Evolutionary conservation across 2,797 vertebrate species (phyloP).

Genomic region (Babyrousa celebensis): DNA sequence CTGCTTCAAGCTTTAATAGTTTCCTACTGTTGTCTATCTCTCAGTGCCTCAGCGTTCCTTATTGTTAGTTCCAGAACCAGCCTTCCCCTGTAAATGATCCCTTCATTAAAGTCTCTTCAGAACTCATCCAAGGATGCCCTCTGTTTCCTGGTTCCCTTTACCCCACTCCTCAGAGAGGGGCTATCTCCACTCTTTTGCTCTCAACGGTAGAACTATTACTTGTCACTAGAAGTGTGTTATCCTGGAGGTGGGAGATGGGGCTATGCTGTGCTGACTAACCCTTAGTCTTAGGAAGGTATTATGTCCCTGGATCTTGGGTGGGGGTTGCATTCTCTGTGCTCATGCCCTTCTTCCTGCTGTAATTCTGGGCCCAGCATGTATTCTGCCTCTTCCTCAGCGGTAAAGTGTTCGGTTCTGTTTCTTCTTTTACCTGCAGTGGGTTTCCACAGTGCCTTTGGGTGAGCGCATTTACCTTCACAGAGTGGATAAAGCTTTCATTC

Average conservation of each 20-base stretch:
- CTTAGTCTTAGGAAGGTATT: background rate
- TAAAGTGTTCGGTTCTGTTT: background rate
- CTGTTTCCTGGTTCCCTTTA: constrained; percentile 11
- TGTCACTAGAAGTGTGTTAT: constrained; percentile 20
- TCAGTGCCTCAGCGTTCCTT: background rate
- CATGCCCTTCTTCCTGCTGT: background rate
- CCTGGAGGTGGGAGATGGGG: background rate
- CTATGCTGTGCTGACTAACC: background rate
- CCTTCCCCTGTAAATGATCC: background rate
- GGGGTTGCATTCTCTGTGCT: background rate
- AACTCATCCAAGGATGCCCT: background rate
- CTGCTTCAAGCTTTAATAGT: background rate
- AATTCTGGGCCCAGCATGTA: background rate
- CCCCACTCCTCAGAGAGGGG: background rate
- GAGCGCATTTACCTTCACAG: background rate
- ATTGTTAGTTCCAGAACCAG: background rate
- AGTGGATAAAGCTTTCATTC: background rate
- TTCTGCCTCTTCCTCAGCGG: background rate
- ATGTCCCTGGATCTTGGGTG: background rate
- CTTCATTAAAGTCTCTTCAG: constrained; percentile 26
- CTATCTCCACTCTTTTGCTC: background rate
- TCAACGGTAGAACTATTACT: background rate
- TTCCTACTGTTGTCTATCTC: background rate
- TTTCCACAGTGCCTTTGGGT: background rate
- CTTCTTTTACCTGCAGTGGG: background rate